Base-by-base conservation (phyloP, 2,888 invertebrate species). In the Tetropium fuscum region DNA sequence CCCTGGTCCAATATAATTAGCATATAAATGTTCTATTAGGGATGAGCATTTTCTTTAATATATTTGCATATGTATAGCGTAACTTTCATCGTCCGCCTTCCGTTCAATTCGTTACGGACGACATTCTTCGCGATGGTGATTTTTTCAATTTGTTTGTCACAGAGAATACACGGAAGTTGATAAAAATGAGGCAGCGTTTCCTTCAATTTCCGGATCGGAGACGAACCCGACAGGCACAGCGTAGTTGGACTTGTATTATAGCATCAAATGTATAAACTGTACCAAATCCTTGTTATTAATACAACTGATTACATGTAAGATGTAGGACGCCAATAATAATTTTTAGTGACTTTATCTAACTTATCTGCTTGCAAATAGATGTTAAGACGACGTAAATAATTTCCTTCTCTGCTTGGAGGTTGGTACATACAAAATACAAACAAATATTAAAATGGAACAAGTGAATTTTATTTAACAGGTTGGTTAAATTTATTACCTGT, bases 121-220 rank as follows among this genome's bases (percentile, higher is more conserved):
- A 10, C 36, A 34, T 34, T 34, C 36, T n/a, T 5, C 20, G 13
- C 32, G 8, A 7, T 13, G 22, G 48, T 48, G 36, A 45, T 48
- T 48, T 48, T 48, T 48, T 48, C 48, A 48, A 48, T 48, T 48
- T 20, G 6, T 6, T 41, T 20, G 48, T 34, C 36, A 18, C 13
- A 45, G 22, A 22, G 10, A 41, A 41, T 13, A 22, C 13, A 41
- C 19, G 16, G 10, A 3, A 10, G 18, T 18, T 27, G 34, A 34
- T 34, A 48, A 48, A 34, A 41, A 48, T 13, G 18, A 44, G 48
- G 34, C 36, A 15, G 36, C 19, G 38, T 47, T 53, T 47, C 53
- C 41, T 41, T 49, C 59, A 59, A 60, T 60, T 60, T 55, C 55
- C 45, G 30, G 45, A 51, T 27, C 60, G 60, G 55, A 60, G 48